phyloP scores from a whole-genome alignment of 2,113 vertebrate genomes.

The Nicator chloris region DNA sequence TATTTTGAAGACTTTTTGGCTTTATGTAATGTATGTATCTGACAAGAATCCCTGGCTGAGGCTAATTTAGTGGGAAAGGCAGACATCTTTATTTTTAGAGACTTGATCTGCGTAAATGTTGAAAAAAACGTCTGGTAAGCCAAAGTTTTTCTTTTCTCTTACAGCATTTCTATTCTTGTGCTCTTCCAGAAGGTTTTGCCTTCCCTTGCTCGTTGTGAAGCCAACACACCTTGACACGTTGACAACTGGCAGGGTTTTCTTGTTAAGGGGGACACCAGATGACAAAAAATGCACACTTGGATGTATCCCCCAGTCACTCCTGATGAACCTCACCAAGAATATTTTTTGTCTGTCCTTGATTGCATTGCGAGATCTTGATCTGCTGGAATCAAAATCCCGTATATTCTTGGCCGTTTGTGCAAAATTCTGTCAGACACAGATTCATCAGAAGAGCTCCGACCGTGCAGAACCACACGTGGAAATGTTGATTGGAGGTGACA shows the following conservation, averaged over 20 bases:
- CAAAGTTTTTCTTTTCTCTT: not conserved
- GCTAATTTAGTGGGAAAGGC: slow-evolving; percentile 24
- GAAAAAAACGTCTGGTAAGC: not conserved
- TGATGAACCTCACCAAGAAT: not conserved
- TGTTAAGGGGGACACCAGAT: not conserved
- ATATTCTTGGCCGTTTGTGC: not conserved
- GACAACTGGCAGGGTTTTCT: not conserved
- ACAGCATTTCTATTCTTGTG: not conserved
- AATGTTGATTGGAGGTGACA: not conserved
- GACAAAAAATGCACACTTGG: not conserved
- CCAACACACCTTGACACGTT: not conserved
- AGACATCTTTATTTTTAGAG: slow-evolving; percentile 40
- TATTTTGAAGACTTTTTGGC: slow-evolving; percentile 5
- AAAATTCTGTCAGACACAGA: not conserved
- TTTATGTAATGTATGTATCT: not conserved
- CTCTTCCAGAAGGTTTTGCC: not conserved
- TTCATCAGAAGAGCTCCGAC: accelerated
- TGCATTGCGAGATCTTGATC: accelerated
- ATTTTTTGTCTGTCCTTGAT: not conserved
- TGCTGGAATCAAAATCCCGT: not conserved
- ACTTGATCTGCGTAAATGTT: not conserved
- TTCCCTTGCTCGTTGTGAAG: not conserved
- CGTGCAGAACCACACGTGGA: accelerated
- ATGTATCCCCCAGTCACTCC: not conserved
- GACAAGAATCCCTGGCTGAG: not conserved